phyloP scores from a whole-genome alignment of 2,888 invertebrate genomes.

The Cremastinae sp. region DNA sequence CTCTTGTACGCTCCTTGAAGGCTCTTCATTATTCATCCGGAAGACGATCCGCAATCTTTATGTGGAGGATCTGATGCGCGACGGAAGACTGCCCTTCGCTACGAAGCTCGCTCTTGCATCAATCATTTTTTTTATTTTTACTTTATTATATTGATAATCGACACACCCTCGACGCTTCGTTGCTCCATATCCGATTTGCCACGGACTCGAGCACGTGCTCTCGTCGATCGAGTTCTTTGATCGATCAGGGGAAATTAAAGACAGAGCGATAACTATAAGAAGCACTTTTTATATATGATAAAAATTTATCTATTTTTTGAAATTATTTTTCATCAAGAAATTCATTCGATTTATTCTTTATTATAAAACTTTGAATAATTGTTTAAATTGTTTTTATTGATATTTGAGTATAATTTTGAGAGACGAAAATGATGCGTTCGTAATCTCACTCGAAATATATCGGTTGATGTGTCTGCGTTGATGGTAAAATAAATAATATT shows the following conservation, averaged over 20 bases:
- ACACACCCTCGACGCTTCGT: constrained; percentile 53
- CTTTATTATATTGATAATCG: constrained; percentile 51
- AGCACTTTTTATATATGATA: background rate
- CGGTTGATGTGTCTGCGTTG: background rate
- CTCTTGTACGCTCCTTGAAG: background rate
- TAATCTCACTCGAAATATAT: background rate
- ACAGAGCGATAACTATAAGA: background rate
- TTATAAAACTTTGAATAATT: too few relatives aligned
- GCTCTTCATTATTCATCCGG: constrained; percentile 3
- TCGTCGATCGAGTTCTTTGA: background rate
- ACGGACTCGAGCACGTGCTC: constrained; percentile 40
- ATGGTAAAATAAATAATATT: background rate
- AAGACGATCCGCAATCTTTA: constrained; percentile 39
- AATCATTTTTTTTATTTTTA: background rate
- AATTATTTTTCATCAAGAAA: too few relatives aligned
- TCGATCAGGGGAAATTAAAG: too few relatives aligned
- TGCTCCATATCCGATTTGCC: constrained; percentile 51
- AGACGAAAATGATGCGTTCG: background rate
- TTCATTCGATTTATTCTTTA: too few relatives aligned
- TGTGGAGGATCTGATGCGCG: constrained; percentile 53
- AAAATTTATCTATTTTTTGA: background rate
- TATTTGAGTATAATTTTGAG: background rate
- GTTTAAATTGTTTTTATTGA: background rate
- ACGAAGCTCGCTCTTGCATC: constrained; percentile 21
- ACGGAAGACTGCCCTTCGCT: constrained; percentile 48